Percentiles rank a stretch among this genome's conserved stretches.
Evolutionary conservation across 1,140 invertebrate species (phyloP).

Genomic region (Brachionus plicatilis): DNA sequence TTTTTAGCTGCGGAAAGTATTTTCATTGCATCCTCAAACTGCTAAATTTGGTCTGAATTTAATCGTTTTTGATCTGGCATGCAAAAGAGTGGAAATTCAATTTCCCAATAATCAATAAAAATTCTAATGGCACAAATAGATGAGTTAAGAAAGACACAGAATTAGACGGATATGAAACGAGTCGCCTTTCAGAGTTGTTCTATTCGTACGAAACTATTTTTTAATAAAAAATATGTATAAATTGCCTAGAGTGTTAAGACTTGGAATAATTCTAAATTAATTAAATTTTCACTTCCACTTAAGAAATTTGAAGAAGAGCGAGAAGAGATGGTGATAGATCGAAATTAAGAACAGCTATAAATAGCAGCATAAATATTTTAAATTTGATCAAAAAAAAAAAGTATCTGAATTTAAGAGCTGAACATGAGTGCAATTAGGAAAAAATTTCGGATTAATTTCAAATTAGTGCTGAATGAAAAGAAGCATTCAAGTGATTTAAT

Average conservation of each 20-base stretch:
- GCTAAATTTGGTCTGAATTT: not conserved
- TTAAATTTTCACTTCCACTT: conserved; percentile 40
- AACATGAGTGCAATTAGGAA: not conserved
- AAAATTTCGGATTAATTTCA: not conserved
- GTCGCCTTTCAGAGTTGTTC: not conserved
- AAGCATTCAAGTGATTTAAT: too few species aligned
- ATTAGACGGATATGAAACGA: not conserved
- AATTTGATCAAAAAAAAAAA: not conserved
- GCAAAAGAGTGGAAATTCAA: not conserved
- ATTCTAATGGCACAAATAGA: not conserved
- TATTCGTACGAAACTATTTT: not conserved
- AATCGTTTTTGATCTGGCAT: not conserved
- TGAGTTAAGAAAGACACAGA: not conserved
- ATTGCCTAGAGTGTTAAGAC: conserved; percentile 33
- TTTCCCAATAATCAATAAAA: conserved; percentile 37
- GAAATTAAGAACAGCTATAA: conserved; percentile 24
- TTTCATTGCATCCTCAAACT: conserved; percentile 12
- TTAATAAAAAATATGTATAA: not conserved
- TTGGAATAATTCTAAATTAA: conserved; percentile 35
- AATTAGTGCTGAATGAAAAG: not conserved
- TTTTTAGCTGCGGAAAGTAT: not conserved
- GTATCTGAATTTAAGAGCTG: not conserved
- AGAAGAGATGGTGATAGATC: not conserved
- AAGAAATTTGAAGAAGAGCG: not conserved
- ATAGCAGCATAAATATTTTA: conserved; percentile 3